Base-by-base conservation (phyloP, 2,113 vertebrate genomes). In the Phyllopteryx taeniolatus region DNA sequence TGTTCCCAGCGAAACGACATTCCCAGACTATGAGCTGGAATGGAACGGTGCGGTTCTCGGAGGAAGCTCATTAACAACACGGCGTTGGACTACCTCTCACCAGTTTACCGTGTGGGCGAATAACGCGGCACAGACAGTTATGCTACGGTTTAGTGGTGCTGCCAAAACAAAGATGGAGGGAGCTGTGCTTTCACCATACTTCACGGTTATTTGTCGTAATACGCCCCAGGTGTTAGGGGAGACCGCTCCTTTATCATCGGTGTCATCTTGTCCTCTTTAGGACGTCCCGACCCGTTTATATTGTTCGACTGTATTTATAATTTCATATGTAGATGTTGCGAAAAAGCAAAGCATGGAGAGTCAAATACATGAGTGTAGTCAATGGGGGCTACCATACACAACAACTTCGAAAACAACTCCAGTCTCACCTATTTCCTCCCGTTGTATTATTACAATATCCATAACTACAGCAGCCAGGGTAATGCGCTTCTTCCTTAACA, bases 11-110 rank as follows among this genome's bases (percentile, higher is more conserved):
- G 73, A 88, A 80, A 76, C 73, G 71, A 75, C 87, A 87, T 91
- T 89, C 88, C 86, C 74, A 89, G 85, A 89, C 86, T 76, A 85
- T 86, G 88, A 87, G 79, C 79, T 84, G 67, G 84, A 88, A 82
- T 79, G 10, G 0, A 78, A 73, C 77, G 67, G 80, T 81, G 27
- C 72, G 74, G 47, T 77, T 70, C 31, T 73, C 74, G 70, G 67
- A 80, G 75, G 74, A 80, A 80, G 63, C 75, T 82, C 82, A 83
- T 79, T 85, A 82, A 78, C 74, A 66, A 69, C 75, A 76, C 67
- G 63, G 66, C 27, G 44, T 73, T 68, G 61, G 60, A 44, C 75
- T 71, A 80, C 83, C 63, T 72, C 73, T 85, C 77, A 71, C 64
- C 80, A 27, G 6, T 31, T 43, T 78, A 79, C 49, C 76, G 33